These are phyloP conservation scores for Aspiorhynchus laticeps DNA, from an alignment of 2,113 vertebrate species.

Conservation along the genomic window DNA sequence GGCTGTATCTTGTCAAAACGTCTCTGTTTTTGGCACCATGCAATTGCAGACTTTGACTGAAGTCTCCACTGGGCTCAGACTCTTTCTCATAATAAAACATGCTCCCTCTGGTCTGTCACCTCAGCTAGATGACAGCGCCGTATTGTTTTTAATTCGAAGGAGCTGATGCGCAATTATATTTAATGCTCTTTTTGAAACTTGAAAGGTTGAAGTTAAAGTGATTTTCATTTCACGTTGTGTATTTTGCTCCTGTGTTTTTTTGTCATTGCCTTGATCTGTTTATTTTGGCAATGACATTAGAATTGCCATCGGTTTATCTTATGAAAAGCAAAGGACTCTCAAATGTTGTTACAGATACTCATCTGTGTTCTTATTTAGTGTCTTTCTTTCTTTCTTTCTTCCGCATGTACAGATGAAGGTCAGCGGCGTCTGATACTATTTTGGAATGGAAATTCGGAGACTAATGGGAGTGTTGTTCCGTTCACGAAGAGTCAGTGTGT, in stretches of 20 bases:
- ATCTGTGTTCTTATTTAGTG: background rate
- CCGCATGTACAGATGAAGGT: constrained; percentile 45
- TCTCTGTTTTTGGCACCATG: constrained; percentile 29
- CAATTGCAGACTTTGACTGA: constrained; percentile 41
- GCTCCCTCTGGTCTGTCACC: constrained; percentile 15
- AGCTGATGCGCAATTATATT: constrained; percentile 21
- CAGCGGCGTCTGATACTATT: constrained; percentile 45
- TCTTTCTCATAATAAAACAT: constrained; percentile 26
- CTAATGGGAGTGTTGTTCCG: constrained; percentile 51
- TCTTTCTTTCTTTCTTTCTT: constrained; percentile 6
- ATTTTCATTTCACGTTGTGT: background rate
- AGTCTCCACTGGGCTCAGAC: constrained; percentile 23
- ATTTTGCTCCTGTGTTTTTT: background rate
- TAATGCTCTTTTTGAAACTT: constrained; percentile 31
- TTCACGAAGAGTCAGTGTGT: constrained; percentile 16
- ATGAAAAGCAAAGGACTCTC: constrained; percentile 2
- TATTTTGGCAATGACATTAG: background rate
- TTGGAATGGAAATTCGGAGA: constrained; percentile 53
- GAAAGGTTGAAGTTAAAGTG: constrained; percentile 6
- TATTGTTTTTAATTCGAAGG: constrained; percentile 28
- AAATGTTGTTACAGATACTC: constrained; percentile 4
- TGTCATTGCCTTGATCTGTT: background rate
- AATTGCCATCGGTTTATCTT: background rate
- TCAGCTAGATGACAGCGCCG: constrained; percentile 15
- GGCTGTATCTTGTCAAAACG: constrained; percentile 32